These are phyloP conservation scores for Hirtodrosophila confusa DNA, from an alignment of 2,888 invertebrate species.

Conservation along the genomic window DNA sequence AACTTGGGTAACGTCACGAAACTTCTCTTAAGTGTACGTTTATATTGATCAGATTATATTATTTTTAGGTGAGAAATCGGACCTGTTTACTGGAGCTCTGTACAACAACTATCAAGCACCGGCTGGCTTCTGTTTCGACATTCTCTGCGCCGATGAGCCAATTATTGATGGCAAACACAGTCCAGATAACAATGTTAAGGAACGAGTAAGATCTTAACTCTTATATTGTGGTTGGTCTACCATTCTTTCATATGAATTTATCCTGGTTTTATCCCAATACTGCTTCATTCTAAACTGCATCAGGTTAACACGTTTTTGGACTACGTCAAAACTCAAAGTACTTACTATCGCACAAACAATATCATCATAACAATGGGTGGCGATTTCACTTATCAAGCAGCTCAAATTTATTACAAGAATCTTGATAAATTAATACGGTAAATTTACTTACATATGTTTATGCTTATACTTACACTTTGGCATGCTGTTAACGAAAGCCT, in stretches of 20 bases:
- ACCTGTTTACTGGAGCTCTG: slow-evolving; percentile 93
- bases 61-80: slow-evolving; percentile 67
- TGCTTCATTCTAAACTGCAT: slow-evolving; percentile 12
- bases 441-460: slow-evolving; percentile 22
- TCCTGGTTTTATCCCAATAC: slow-evolving; percentile 29
- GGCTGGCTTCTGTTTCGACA: slow-evolving; percentile 96
- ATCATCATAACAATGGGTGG: slow-evolving; percentile 95
- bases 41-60: neutral
- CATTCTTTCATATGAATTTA: slow-evolving; percentile 15
- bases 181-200: slow-evolving; percentile 92
- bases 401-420: slow-evolving; percentile 91
- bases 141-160: slow-evolving; percentile 92
- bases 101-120: slow-evolving; percentile 94
- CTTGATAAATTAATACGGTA: slow-evolving; percentile 92
- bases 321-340: slow-evolving; percentile 86
- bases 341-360: slow-evolving; percentile 88
- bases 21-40: neutral
- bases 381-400: slow-evolving; percentile 94
- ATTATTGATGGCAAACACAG: slow-evolving; percentile 92
- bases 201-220: slow-evolving; percentile 86
- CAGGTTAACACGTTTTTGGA: slow-evolving; percentile 85
- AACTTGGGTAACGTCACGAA: slow-evolving; percentile 86
- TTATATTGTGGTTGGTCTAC: slow-evolving; percentile 1
- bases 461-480: neutral
- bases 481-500: slow-evolving; percentile 48